phyloP scores from a whole-genome alignment of 2,113 vertebrate genomes.

The Nestor notabilis region DNA sequence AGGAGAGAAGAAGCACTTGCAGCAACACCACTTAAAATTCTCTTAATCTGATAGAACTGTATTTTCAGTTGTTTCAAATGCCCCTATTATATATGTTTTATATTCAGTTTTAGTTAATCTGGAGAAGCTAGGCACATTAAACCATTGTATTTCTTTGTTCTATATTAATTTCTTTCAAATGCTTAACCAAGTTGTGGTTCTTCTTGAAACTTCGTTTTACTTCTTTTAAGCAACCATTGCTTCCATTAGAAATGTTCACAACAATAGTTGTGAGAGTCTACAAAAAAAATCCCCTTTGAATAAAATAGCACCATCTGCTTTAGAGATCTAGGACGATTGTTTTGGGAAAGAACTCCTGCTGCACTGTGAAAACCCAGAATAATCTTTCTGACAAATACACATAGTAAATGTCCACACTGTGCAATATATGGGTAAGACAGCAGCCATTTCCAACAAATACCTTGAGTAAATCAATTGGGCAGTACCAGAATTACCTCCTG shows the following conservation, averaged over 20 bases:
- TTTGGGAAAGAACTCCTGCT: neutral
- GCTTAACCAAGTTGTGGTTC: neutral
- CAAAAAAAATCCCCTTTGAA: neutral
- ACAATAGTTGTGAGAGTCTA: neutral
- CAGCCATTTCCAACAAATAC: slow-evolving; percentile 49
- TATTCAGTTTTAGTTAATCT: neutral
- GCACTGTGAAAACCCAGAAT: slow-evolving; percentile 21
- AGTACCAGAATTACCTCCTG: slow-evolving; percentile 37
- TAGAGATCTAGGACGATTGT: neutral
- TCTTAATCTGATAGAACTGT: neutral
- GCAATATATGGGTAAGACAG: neutral
- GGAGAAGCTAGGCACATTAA: neutral
- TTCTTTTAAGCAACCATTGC: neutral
- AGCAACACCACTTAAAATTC: neutral
- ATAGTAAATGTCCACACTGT: slow-evolving; percentile 5
- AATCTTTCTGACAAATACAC: slow-evolving; percentile 21
- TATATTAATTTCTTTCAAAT: neutral
- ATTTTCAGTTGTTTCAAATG: neutral
- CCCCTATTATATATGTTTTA: neutral
- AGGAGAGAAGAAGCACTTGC: neutral
- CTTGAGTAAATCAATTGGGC: slow-evolving; percentile 50
- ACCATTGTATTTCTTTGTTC: neutral
- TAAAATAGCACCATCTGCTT: slow-evolving; percentile 44
- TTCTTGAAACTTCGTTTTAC: neutral
- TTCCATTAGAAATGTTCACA: neutral